A percentile compares a stretch with the other conserved stretches of the same genome.
Conservation (phyloP, 2,888 invertebrate species). For the Drosophila colorata region DNA sequence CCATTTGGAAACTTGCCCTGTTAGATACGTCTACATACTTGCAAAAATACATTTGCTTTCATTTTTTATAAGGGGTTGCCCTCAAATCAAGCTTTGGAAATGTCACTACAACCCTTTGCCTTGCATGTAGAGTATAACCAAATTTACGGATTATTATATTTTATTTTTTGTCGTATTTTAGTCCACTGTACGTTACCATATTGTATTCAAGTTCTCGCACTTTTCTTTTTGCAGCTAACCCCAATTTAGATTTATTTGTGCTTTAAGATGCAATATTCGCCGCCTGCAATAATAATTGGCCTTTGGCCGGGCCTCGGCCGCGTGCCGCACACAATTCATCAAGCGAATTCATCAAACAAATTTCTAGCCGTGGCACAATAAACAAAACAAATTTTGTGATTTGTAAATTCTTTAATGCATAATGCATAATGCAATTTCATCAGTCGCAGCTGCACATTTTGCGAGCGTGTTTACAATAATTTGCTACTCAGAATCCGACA, state of each 20-base stretch:
- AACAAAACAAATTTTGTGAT: conserved; percentile 54
- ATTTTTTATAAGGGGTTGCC: too few relatives aligned
- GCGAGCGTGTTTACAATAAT: conserved; percentile 61
- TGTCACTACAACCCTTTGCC: too few relatives aligned
- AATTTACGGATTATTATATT: too few relatives aligned
- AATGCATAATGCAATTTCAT: conserved; percentile 51
- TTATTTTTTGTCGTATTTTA: neutral
- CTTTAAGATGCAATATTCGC: conserved; percentile 6
- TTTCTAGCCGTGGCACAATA: conserved; percentile 55
- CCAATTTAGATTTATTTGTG: conserved; percentile 22
- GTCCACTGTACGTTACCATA: neutral
- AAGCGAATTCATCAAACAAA: conserved; percentile 67
- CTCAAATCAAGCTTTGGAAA: too few relatives aligned
- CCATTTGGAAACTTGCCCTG: too few relatives aligned
- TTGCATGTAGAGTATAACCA: too few relatives aligned
- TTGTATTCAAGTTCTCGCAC: neutral
- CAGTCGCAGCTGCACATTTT: conserved; percentile 41
- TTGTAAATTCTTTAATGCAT: conserved; percentile 59
- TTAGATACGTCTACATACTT: too few relatives aligned
- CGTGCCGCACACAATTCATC: conserved; percentile 30
- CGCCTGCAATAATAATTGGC: conserved; percentile 14
- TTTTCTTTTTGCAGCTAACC: conserved; percentile 13
- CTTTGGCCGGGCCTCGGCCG: neutral
- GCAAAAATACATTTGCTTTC: too few relatives aligned
- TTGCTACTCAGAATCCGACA: conserved; percentile 49